Percentiles rank a stretch among this genome's conserved stretches.
phyloP scores from a whole-genome alignment of 2,113 vertebrate species.

The Rafetus swinhoei region DNA sequence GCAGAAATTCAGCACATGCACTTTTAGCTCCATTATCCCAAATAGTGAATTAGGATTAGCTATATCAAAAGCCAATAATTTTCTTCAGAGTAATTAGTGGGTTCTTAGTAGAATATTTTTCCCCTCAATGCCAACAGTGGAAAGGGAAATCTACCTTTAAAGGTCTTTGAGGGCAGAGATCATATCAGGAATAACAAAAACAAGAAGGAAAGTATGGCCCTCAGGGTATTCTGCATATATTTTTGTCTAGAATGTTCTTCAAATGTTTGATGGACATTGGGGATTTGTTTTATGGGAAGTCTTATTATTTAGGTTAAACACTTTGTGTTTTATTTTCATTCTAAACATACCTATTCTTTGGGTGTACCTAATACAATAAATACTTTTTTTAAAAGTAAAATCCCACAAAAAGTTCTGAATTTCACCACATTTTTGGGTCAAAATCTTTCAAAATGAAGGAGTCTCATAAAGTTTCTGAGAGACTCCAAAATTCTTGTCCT shows the following conservation, averaged over 20 bases:
- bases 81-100: background rate
- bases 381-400: background rate
- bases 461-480: background rate
- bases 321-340: background rate
- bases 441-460: background rate
- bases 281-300: background rate
- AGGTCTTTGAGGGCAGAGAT: background rate
- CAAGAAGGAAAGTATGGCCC: background rate
- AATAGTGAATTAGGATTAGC: background rate
- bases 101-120: background rate
- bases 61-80: background rate
- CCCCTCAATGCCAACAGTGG: background rate
- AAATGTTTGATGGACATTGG: background rate
- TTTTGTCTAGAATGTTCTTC: background rate
- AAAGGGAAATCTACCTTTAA: slow-evolving; percentile 8
- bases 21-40: background rate
- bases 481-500: background rate
- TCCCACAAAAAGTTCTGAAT: background rate
- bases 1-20: background rate
- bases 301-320: background rate
- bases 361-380: background rate
- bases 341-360: background rate
- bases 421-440: background rate
- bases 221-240: background rate
- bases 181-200: slow-evolving; percentile 22